A percentile compares a stretch with the other conserved stretches of the same genome.
phyloP scores from a whole-genome alignment of 1,140 invertebrate genomes.

The Zelostemma sp. region DNA sequence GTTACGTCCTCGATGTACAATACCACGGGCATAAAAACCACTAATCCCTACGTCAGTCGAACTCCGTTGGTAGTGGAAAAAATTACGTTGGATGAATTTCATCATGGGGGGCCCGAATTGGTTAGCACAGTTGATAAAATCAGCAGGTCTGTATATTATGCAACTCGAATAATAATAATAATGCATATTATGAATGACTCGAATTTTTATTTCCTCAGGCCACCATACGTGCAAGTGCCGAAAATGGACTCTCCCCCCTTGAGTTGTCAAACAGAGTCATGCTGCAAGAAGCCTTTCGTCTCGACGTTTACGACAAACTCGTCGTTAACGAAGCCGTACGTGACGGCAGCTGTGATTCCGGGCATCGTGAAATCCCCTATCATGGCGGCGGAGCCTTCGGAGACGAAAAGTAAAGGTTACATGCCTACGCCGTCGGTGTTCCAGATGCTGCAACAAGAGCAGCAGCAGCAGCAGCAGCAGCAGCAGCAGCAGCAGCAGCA shows the following conservation, averaged over 20 bases:
- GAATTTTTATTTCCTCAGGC: constrained; percentile 24
- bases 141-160: constrained; percentile 11
- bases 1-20: constrained; percentile 31
- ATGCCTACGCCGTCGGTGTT: constrained; percentile 44
- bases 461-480: constrained; percentile 4
- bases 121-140: constrained; percentile 15
- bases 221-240: constrained; percentile 58
- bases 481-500: constrained; percentile 48
- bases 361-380: constrained; percentile 34
- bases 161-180: constrained; percentile 16
- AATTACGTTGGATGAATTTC: constrained; percentile 29
- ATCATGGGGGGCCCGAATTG: constrained; percentile 30
- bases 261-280: constrained; percentile 30
- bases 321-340: constrained; percentile 44
- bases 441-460: constrained; percentile 49
- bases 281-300: constrained; percentile 38
- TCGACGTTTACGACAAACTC: constrained; percentile 20
- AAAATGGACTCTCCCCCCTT: constrained; percentile 49
- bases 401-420: constrained; percentile 38
- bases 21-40: constrained; percentile 20
- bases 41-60: constrained; percentile 54
- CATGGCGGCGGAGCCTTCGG: not conserved
- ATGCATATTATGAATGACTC: not conserved
- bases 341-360: constrained; percentile 52
- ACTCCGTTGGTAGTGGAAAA: constrained; percentile 52